phyloP scores from a whole-genome alignment of 2,888 invertebrate species.

The Rapana venosa region DNA sequence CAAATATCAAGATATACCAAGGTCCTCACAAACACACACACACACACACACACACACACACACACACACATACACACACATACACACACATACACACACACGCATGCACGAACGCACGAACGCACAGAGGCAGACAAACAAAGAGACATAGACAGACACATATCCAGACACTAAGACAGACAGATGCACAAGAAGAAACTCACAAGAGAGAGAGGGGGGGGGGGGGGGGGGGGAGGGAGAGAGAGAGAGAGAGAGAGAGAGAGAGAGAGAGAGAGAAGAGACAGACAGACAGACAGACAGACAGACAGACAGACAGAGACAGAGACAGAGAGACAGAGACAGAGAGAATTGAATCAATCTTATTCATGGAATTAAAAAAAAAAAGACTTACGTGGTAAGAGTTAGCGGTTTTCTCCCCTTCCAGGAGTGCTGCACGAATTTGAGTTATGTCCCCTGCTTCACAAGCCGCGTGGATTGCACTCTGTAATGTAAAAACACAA shows the following conservation, averaged over 20 bases:
- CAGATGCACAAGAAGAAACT: neutral
- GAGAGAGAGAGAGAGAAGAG: too few species aligned
- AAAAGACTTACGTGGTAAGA: slow-evolving; percentile 9
- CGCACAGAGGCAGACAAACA: neutral
- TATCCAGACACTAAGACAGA: neutral
- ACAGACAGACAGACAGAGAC: neutral
- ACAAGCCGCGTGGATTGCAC: slow-evolving; percentile 29
- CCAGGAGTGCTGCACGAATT: neutral
- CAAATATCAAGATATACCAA: too few species aligned
- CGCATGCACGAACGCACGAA: neutral
- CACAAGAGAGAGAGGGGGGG: too few species aligned
- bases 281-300: too few species aligned
- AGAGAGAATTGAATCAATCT: neutral
- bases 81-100: too few species aligned
- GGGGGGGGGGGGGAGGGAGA: too few species aligned
- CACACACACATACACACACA: too few species aligned
- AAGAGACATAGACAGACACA: neutral
- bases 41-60: neutral
- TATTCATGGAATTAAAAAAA: neutral
- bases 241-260: too few species aligned
- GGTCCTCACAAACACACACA: too few species aligned
- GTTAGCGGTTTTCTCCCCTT: neutral
- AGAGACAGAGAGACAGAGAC: neutral
- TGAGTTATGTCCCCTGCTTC: neutral
- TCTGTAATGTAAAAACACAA: neutral